A percentile compares a stretch with the other conserved stretches of the same genome.
These are phyloP conservation scores for Coluber constrictor DNA, from an alignment of 2,797 vertebrate species.

Conservation along the genomic window DNA sequence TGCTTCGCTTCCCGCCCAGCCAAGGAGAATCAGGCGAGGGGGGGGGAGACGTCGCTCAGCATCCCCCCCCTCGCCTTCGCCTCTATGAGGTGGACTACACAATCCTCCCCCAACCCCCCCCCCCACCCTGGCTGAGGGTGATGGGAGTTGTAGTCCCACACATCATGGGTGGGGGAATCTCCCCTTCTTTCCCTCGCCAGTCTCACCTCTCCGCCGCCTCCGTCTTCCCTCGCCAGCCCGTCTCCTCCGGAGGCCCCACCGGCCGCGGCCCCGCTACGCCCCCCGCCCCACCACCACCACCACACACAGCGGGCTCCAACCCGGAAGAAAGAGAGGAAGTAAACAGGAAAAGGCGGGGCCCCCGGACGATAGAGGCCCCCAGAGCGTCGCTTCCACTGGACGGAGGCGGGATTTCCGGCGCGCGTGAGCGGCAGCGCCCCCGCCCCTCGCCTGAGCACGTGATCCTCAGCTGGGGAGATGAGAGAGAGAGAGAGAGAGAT, in stretches of 20 bases:
- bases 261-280: background rate
- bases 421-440: background rate
- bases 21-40: background rate
- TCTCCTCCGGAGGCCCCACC: background rate
- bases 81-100: background rate
- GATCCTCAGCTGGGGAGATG: too few relatives aligned
- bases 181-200: background rate
- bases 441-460: background rate
- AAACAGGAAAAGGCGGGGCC: background rate
- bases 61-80: background rate
- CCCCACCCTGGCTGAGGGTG: background rate
- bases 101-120: background rate
- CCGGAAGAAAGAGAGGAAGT: background rate
- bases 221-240: background rate
- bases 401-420: background rate
- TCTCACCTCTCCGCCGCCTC: background rate
- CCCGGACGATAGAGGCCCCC: background rate
- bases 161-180: too few relatives aligned
- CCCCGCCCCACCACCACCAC: background rate
- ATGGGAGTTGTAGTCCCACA: background rate
- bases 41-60: accelerated
- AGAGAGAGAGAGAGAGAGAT: too few relatives aligned
- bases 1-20: background rate
- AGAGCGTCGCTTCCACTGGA: background rate
- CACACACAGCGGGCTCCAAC: background rate